Conservation (phyloP, 2,888 invertebrate genomes). For the Lumbricus terrestris region DNA sequence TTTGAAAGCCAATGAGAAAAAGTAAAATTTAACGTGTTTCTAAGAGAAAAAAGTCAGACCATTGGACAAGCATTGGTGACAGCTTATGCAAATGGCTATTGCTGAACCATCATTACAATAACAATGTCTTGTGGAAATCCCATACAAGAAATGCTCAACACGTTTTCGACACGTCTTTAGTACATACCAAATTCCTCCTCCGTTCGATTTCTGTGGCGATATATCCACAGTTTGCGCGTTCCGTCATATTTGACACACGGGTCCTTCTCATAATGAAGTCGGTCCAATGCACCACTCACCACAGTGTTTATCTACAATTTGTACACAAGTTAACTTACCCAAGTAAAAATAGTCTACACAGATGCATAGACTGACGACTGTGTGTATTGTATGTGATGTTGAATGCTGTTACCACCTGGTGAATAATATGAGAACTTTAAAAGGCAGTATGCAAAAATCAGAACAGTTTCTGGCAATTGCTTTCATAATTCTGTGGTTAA, state of each 20-base stretch:
- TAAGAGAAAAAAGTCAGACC: no score
- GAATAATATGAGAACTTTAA: background rate
- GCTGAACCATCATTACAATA: background rate
- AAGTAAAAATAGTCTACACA: no score
- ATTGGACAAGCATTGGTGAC: no score
- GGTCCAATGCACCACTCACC: conserved; percentile 82
- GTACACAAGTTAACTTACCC: background rate
- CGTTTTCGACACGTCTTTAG: background rate
- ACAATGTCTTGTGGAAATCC: background rate
- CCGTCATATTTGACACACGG: conserved; percentile 92
- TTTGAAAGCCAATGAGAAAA: no score
- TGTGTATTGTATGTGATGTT: no score
- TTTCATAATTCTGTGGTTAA: background rate
- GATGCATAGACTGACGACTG: no score
- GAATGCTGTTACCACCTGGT: background rate
- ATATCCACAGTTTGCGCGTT: conserved; percentile 90
- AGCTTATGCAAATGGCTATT: background rate
- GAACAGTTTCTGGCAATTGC: background rate
- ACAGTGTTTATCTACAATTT: conserved; percentile 55
- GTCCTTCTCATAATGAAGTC: conserved; percentile 84
- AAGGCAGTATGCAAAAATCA: background rate
- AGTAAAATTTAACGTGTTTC: no score
- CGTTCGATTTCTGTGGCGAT: conserved; percentile 75
- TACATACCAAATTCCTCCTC: conserved; percentile 68
- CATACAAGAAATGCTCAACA: background rate